A percentile compares a stretch with the other conserved stretches of the same genome.
Evolutionary conservation across 1,140 invertebrate species (phyloP).

Genomic region (Pomacea maculata): DNA sequence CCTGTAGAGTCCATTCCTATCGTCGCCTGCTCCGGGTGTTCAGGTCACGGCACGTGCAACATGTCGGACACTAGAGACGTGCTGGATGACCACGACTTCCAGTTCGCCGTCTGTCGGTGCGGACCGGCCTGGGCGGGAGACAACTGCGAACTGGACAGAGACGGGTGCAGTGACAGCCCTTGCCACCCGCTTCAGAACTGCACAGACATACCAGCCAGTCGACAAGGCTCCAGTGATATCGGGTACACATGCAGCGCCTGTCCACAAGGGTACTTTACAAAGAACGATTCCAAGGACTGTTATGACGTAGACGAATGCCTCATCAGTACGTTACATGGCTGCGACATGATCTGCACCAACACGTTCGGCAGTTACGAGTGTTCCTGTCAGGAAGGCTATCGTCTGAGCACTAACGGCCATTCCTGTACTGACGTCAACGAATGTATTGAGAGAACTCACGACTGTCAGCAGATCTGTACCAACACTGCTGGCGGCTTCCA

Average conservation of each 20-base stretch:
- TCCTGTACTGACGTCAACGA: slow-evolving; percentile 59
- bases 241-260: slow-evolving; percentile 16
- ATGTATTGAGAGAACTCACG: slow-evolving; percentile 47
- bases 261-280: slow-evolving; percentile 6
- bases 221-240: slow-evolving; percentile 8
- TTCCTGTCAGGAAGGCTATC: slow-evolving; percentile 37
- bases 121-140: slow-evolving; percentile 18
- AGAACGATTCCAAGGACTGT: neutral
- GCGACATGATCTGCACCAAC: slow-evolving; percentile 35
- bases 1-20: slow-evolving; percentile 12
- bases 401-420: neutral
- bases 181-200: slow-evolving; percentile 18
- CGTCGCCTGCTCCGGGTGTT: slow-evolving; percentile 26
- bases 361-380: slow-evolving; percentile 37
- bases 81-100: neutral
- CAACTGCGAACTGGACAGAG: slow-evolving; percentile 23
- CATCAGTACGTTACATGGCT: slow-evolving; percentile 64
- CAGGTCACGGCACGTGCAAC: slow-evolving; percentile 30
- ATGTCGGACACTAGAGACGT: neutral
- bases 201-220: slow-evolving; percentile 18
- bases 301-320: slow-evolving; percentile 25
- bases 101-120: slow-evolving; percentile 23
- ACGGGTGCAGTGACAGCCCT: slow-evolving; percentile 27
- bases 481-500: slow-evolving; percentile 40
- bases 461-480: slow-evolving; percentile 56